Evolutionary conservation across 2,888 invertebrate species (phyloP).

Genomic region (Bugulina stolonifera): DNA sequence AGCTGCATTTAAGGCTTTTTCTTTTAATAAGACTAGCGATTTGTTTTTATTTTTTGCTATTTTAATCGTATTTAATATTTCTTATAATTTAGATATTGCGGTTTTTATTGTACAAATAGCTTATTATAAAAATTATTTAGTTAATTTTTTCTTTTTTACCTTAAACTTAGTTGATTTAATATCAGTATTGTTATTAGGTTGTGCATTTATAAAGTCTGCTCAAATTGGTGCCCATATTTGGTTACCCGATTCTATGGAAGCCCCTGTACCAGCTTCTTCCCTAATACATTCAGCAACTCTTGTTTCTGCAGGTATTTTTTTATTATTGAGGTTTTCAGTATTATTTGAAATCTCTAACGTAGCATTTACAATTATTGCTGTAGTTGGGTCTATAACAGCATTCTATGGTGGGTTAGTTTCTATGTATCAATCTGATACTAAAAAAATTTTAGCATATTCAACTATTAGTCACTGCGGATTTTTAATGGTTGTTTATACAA

Average conservation of each 20-base stretch:
- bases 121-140: not conserved
- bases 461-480: no score
- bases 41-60: not conserved
- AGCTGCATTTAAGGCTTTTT: not conserved
- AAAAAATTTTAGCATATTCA: no score
- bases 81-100: not conserved
- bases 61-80: not conserved
- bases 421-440: no score
- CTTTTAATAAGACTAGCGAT: not conserved
- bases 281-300: not conserved
- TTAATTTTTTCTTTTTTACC: not conserved
- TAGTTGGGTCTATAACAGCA: no score
- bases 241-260: not conserved
- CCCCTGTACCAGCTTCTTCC: not conserved
- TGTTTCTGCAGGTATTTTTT: not conserved
- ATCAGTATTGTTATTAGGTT: no score
- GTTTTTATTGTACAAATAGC: not conserved
- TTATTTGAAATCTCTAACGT: no score
- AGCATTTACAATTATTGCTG: no score
- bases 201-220: not conserved
- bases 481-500: no score
- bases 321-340: not conserved
- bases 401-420: no score
- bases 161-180: no score
- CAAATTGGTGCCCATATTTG: not conserved